Base-by-base conservation (phyloP, 2,113 vertebrate genomes). In the Odontesthes bonariensis region DNA sequence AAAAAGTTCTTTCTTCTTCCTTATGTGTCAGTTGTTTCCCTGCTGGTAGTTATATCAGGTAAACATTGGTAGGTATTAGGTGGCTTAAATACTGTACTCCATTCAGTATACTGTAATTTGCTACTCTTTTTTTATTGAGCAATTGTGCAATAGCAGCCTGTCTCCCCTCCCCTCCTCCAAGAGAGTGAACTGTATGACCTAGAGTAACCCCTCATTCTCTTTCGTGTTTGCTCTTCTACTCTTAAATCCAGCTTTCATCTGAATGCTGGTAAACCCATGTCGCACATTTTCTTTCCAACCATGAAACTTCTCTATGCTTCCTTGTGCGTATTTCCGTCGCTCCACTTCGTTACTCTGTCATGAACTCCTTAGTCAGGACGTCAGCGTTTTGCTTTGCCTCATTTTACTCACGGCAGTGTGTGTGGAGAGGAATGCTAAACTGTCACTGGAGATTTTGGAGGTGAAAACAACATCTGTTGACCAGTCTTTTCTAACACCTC, bases 241-340 rank as follows among this genome's bases (percentile, higher is more conserved):
- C 33, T 17, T 80, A 67, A 77, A 82, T 68, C 40, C 67, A 68
- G 40, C 73, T 69, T 71, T 55, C 69, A 73, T 60, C 13, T 69
- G 57, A 75, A 85, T 69, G 68, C 51, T 47, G 51, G 20, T 54
- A 63, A 62, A 33, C 33, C 27, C 57, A 19, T 20, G 49, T 35
- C 33, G 0, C 66, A 44, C 38, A n/a, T 51, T 42, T 27, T 12
- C 46, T n/a, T n/a, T 51, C 53, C 20, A 57, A 17, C 33, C 7
- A 42, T 13, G 51, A 67, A 53, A 35, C 54, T 22, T 49, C 52
- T 59, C 19, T 40, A 5, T 12, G 46, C 44, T 72, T 60, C 53
- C 42, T 32, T 27, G 12, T 6, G 33, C 64, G 73, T 69, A 54
- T 47, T 57, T 46, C 33, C 40, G 60, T 69, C 64, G 74, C 61